Percentiles rank a stretch among this genome's conserved stretches.
These are phyloP conservation scores for Rhopalosiphum padi DNA, from an alignment of 1,140 invertebrate genomes.

Conservation along the genomic window DNA sequence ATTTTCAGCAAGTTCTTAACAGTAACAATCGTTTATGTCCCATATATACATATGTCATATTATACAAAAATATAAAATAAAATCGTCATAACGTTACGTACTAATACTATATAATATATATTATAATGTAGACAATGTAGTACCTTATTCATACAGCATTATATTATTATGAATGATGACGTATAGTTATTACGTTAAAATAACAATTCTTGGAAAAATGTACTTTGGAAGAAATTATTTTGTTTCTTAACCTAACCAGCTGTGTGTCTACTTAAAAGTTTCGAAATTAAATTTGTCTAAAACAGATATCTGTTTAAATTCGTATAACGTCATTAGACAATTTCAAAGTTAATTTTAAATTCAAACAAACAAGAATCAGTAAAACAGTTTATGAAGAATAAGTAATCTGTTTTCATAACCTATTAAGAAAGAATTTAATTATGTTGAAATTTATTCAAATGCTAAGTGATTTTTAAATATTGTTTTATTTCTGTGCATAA, in stretches of 20 bases:
- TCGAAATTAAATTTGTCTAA: neutral
- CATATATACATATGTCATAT: neutral
- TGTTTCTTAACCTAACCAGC: neutral
- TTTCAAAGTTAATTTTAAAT: neutral
- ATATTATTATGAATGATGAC: too few species aligned
- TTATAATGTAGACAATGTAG: neutral
- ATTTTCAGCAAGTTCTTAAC: neutral
- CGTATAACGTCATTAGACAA: neutral
- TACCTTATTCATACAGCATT: neutral
- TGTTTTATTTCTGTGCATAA: neutral
- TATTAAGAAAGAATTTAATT: constrained; percentile 5
- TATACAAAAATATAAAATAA: neutral
- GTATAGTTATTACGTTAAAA: neutral
- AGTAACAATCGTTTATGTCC: neutral
- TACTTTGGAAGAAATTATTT: neutral
- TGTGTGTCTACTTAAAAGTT: neutral
- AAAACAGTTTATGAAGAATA: neutral
- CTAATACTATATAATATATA: neutral
- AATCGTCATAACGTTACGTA: neutral
- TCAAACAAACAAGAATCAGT: neutral
- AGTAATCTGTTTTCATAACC: neutral
- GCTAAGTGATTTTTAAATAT: neutral
- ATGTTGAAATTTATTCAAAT: neutral
- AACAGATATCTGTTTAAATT: neutral
- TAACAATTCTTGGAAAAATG: neutral